phyloP scores from a whole-genome alignment of 92 coral and sea anemone species.

The Desmophyllum pertusum region DNA sequence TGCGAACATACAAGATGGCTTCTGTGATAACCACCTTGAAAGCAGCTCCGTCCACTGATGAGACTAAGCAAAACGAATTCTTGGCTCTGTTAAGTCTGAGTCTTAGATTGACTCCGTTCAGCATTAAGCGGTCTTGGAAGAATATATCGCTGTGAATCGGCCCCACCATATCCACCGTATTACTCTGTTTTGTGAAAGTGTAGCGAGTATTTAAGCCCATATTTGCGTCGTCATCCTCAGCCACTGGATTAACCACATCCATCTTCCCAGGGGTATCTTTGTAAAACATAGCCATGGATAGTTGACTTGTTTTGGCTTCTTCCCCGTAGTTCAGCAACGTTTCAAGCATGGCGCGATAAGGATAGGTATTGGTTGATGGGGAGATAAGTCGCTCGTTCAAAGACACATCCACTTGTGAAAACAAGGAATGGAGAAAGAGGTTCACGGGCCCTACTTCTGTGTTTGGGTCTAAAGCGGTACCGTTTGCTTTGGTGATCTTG shows the following conservation, averaged over 20 bases:
- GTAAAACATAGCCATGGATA: constrained; percentile 49
- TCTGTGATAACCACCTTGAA: constrained; percentile 67
- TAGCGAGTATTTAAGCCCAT: constrained; percentile 55
- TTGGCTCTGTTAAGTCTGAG: constrained; percentile 65
- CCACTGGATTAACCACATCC: constrained; percentile 43
- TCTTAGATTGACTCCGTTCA: constrained; percentile 53
- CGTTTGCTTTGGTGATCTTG: constrained; percentile 45
- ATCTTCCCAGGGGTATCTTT: constrained; percentile 59
- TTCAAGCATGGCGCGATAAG: constrained; percentile 34
- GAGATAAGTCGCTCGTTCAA: constrained; percentile 44
- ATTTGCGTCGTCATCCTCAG: constrained; percentile 51
- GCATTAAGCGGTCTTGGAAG: no score
- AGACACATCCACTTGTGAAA: constrained; percentile 26
- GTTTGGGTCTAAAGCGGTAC: constrained; percentile 23
- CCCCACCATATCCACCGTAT: no score
- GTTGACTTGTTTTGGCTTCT: constrained; percentile 51
- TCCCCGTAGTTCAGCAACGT: constrained; percentile 58
- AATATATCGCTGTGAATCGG: no score
- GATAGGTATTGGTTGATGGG: constrained; percentile 37
- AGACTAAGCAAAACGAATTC: constrained; percentile 65
- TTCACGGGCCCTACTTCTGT: constrained; percentile 50
- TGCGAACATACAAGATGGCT: constrained; percentile 61
- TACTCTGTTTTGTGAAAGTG: constrained; percentile 38
- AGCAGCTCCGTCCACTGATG: constrained; percentile 48
- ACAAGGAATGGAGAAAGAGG: constrained; percentile 42